Conservation (phyloP, 2,113 vertebrate species). For the Gymnogyps californianus region DNA sequence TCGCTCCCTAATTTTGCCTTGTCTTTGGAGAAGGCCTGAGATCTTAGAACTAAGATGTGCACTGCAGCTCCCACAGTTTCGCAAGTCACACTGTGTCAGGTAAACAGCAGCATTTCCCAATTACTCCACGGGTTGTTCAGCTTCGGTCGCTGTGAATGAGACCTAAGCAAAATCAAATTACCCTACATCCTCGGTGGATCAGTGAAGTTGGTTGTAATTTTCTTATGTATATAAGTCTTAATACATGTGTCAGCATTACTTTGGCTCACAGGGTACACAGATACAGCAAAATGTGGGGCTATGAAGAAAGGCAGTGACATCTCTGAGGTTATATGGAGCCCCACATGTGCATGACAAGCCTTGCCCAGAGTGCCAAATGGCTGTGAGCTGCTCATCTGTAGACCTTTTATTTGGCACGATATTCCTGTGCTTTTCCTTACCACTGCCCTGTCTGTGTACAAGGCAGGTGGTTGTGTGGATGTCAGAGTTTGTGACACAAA, state of each 20-base stretch:
- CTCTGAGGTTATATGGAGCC: not conserved
- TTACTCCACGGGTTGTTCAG: accelerated
- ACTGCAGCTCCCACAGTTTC: not conserved
- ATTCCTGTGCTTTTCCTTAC: not conserved
- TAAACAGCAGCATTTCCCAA: accelerated
- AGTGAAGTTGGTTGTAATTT: not conserved
- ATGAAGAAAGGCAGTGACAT: not conserved
- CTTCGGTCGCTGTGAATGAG: accelerated
- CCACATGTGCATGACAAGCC: not conserved
- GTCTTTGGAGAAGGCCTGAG: not conserved
- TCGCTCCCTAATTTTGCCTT: not conserved
- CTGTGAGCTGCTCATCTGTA: not conserved
- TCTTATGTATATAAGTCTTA: not conserved
- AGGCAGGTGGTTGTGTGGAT: accelerated
- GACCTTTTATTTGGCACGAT: not conserved
- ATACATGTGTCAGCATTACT: too few species aligned
- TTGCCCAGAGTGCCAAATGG: not conserved
- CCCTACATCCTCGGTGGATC: not conserved
- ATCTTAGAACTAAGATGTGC: not conserved
- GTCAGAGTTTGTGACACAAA: not conserved
- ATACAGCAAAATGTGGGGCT: not conserved
- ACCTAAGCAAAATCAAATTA: not conserved
- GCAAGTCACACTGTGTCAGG: too few species aligned
- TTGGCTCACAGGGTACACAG: accelerated
- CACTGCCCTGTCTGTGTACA: not conserved